Base-by-base conservation (phyloP, 2,888 invertebrate species). In the Drosophila rellima region DNA sequence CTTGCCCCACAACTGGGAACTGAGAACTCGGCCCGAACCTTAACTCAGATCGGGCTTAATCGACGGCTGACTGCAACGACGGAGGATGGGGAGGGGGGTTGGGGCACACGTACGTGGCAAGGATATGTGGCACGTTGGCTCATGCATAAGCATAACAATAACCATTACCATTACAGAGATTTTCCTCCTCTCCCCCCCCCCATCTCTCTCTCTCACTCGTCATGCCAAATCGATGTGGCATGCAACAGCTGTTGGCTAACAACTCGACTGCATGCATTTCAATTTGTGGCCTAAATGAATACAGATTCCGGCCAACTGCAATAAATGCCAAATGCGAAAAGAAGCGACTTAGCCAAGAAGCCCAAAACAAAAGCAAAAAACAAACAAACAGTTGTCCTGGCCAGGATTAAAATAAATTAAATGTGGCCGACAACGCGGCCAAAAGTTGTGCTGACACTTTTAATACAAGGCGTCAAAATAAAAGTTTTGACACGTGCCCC, bases 91-190 rank as follows among this genome's bases (percentile, higher is more conserved):
- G 23, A 23, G 1, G 33, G 2, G 20, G 20, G 2, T n/a, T 13
- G 31, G 11, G 33, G 33, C 33, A 20, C 17, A 39, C 33, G 31
- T 40, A 45, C 47, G 42, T 52, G 31, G 18, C 37, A 71, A 60
- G 71, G 31, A 71, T 56, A 29, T 65, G 59, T 56, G 67, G 66
- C 80, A 76, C 65, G 76, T 64, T 70, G 73, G 73, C 80, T 83
- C 87, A 83, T 88, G 83, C 87, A 84, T 84, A 84, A 82, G 81
- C 88, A 77, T 73, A 72, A 67, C 77, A 73, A 77, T 77, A 63
- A 48, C 73, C 62, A 73, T 75, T 60, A 60, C 78, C 84, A 50
- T 75, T 78, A 67, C 71, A 45, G 17, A 37, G 44, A 33, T 55
- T 57, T 44, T 40, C 44, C 6, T 17, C 31, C 31, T 11, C 29